A percentile compares a stretch with the other conserved stretches of the same genome.
Conservation (phyloP, 2,113 vertebrate species). For the Numida meleagris region DNA sequence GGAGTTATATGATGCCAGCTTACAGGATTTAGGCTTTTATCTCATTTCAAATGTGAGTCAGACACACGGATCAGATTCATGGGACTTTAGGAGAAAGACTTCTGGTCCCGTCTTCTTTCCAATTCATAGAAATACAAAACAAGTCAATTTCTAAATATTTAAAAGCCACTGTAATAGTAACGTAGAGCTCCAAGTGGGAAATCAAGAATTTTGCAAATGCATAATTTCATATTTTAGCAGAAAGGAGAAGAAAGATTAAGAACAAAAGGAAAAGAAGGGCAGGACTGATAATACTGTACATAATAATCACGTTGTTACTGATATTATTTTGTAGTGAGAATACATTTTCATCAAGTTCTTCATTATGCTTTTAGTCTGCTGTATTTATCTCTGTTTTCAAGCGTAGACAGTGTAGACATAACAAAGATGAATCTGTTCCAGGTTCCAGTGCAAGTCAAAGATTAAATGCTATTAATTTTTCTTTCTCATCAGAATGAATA, state of each 20-base stretch:
- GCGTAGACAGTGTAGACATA: neutral
- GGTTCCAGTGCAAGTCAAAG: neutral
- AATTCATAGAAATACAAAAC: neutral
- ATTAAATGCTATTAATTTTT: constrained; percentile 32
- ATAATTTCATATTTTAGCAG: neutral
- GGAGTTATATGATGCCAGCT: neutral
- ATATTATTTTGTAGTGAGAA: neutral
- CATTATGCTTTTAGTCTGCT: neutral
- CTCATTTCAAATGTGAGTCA: neutral
- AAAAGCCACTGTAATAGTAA: neutral
- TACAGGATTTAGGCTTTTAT: neutral
- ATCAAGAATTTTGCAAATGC: neutral
- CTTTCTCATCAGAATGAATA: constrained; percentile 13
- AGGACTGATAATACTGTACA: neutral
- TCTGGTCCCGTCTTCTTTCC: neutral
- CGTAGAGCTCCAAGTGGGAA: neutral
- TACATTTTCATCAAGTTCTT: neutral
- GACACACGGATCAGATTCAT: neutral
- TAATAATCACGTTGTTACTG: neutral
- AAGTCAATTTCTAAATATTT: neutral
- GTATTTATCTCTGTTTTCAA: neutral
- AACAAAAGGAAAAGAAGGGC: neutral
- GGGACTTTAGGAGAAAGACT: neutral
- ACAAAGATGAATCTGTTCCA: neutral
- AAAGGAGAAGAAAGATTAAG: neutral